Evolutionary conservation across 2,113 vertebrate genomes (phyloP), one percentile per base, ranked within the genome.

Genomic region (Artemisiospiza belli): DNA sequence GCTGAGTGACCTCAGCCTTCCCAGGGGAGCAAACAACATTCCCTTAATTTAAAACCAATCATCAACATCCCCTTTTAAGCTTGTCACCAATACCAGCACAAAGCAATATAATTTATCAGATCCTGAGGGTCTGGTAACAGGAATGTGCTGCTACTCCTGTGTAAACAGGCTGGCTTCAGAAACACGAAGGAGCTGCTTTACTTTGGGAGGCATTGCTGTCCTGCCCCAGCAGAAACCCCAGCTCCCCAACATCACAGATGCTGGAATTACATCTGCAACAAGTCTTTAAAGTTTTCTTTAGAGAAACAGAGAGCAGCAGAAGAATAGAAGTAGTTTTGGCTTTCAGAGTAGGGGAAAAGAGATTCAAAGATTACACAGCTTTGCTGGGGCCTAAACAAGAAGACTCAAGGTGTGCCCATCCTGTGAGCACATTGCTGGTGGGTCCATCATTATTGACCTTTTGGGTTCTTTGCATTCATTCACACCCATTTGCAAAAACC

Each of bases 101-200:
- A 98, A 61, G 96, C 83, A 97, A 94, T 94, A 86, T 88, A 94
- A 97, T 97, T 97, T 91, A 96, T 77, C 91, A 96, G 93, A 97
- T 97, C 96, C 89, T 95, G 95, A 87, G 74, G 96, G 96, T 94
- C 83, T 98, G 97, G 97, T 87, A 96, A 92, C 96, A 96, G 96
- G 97, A 97, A 97, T 92, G 97, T 96, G 96, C 97, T 92, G 97
- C 94, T 92, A 72, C 73, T 68, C 96, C 97, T 97, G 97, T 96
- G 96, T 96, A 97, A 97, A 92, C 92, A 96, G 98, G 98, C 98
- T 94, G 59, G 68, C 98, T 97, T 97, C 95, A 97, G 97, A 97
- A 96, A 96, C 96, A 96, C 23, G 9, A 89, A 96, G 91, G 77
- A 97, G 96, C 90, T 92, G 67, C 88, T 97, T 97, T 95, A 96